phyloP scores from a whole-genome alignment of 2,888 invertebrate species.

The Anthophora plumipes region DNA sequence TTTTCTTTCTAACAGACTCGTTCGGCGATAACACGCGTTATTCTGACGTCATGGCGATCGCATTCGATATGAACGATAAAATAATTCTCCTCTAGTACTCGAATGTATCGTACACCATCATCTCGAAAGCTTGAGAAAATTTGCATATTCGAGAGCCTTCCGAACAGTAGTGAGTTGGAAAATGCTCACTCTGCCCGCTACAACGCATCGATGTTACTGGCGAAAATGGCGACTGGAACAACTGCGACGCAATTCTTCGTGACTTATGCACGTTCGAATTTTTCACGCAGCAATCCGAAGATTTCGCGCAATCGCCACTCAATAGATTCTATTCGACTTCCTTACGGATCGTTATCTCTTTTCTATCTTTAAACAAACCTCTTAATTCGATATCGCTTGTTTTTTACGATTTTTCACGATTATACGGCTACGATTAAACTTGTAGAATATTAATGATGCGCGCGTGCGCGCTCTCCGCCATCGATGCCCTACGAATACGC shows the following conservation, averaged over 20 bases:
- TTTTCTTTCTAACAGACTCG: not conserved
- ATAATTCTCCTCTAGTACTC: not conserved
- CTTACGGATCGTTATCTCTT: not conserved
- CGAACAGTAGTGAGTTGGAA: conserved; percentile 6
- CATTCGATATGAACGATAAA: not conserved
- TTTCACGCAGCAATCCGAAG: not conserved
- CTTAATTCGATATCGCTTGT: not conserved
- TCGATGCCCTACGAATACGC: not conserved
- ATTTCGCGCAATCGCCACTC: not conserved
- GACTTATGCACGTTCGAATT: not conserved
- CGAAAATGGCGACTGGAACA: not conserved
- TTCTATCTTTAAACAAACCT: not conserved
- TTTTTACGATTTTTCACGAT: not conserved
- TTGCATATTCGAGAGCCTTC: not conserved
- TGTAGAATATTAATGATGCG: not conserved
- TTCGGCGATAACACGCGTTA: not conserved
- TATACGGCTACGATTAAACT: not conserved
- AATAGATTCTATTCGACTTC: too few species aligned
- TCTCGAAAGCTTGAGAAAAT: too few species aligned
- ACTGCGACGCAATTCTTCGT: not conserved
- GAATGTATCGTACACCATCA: not conserved
- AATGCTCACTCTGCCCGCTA: conserved; percentile 28
- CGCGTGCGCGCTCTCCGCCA: not conserved
- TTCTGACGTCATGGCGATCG: not conserved
- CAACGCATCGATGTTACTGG: conserved; percentile 65